These are phyloP conservation scores for Pluvialis apricaria DNA, from an alignment of 2,113 vertebrate genomes.

Conservation along the genomic window DNA sequence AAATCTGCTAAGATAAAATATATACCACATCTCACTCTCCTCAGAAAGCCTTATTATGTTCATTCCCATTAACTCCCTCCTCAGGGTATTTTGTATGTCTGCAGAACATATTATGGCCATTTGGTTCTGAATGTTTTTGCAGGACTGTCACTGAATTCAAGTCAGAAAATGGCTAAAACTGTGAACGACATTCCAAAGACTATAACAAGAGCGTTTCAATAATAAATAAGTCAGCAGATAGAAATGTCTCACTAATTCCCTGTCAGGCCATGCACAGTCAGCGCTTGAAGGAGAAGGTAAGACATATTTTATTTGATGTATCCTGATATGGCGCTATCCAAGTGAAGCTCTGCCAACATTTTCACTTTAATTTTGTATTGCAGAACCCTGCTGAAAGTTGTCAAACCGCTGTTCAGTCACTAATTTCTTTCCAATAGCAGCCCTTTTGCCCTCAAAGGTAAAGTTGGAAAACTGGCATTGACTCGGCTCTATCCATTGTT, in stretches of 20 bases:
- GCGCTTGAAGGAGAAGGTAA: not conserved
- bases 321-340: not conserved
- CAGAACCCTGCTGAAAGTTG: not conserved
- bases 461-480: not conserved
- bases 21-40: slow-evolving; percentile 42
- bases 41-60: slow-evolving; percentile 66
- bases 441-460: not conserved
- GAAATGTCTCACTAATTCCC: not conserved
- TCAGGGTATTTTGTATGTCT: slow-evolving; percentile 66
- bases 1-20: slow-evolving; percentile 68
- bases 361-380: slow-evolving; percentile 6
- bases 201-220: not conserved
- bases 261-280: not conserved
- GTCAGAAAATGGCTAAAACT: slow-evolving; percentile 41
- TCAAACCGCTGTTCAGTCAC: not conserved
- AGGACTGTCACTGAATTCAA: slow-evolving; percentile 52
- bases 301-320: not conserved
- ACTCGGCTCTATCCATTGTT: not conserved
- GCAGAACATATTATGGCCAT: slow-evolving; percentile 63
- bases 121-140: slow-evolving; percentile 62
- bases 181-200: slow-evolving; percentile 20
- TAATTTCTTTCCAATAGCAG: not conserved
- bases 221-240: slow-evolving; percentile 27
- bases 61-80: slow-evolving; percentile 66
- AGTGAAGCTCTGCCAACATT: slow-evolving; percentile 4